A percentile compares a stretch with the other conserved stretches of the same genome.
These are phyloP conservation scores for Cylindroiulus punctatus DNA, from an alignment of 2,888 invertebrate genomes.

Conservation along the genomic window DNA sequence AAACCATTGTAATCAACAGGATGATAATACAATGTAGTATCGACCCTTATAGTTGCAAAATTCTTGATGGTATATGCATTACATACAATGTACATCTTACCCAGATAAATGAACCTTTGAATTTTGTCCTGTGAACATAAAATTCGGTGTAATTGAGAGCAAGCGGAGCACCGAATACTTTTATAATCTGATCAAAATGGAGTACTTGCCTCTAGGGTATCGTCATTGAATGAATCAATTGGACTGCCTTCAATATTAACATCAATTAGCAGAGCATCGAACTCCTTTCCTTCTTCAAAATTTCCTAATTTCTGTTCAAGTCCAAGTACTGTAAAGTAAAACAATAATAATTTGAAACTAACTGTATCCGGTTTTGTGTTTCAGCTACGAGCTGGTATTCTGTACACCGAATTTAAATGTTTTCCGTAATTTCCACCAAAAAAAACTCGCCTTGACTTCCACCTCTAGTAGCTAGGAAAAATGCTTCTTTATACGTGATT, in stretches of 20 bases:
- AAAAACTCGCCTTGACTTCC: slow-evolving; percentile 77
- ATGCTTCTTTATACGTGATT: slow-evolving; percentile 78
- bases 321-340: slow-evolving; percentile 59
- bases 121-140: slow-evolving; percentile 44
- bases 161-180: background rate
- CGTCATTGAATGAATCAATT: slow-evolving; percentile 62
- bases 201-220: slow-evolving; percentile 61
- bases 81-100: slow-evolving; percentile 12
- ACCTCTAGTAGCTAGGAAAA: slow-evolving; percentile 86
- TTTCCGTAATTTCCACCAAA: no score
- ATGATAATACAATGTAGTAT: no score
- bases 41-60: no score
- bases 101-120: slow-evolving; percentile 52
- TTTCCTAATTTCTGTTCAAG: slow-evolving; percentile 76
- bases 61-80: no score
- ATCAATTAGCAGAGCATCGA: slow-evolving; percentile 85
- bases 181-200: background rate
- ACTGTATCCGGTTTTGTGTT: no score
- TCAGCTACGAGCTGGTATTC: no score
- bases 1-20: no score
- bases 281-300: slow-evolving; percentile 82
- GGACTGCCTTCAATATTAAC: slow-evolving; percentile 67
- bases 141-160: background rate
- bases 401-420: no score
- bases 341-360: no score